These are phyloP conservation scores for Actenoides hombroni DNA, from an alignment of 2,113 vertebrate species.

Conservation along the genomic window DNA sequence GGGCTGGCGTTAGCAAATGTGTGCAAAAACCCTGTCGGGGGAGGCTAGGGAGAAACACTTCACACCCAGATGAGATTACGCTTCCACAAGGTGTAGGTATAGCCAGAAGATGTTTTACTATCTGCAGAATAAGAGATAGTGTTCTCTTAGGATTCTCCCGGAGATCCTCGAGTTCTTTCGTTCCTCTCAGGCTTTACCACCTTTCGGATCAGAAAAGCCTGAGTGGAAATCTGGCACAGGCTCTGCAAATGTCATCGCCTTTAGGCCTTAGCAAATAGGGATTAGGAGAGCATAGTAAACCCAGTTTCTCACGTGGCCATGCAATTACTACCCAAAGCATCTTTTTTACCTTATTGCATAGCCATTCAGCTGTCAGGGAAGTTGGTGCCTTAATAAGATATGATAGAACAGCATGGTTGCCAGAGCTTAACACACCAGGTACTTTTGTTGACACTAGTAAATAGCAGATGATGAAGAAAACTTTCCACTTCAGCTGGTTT, in stretches of 20 bases:
- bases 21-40: not conserved
- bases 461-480: not conserved
- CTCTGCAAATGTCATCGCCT: not conserved
- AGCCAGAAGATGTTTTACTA: not conserved
- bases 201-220: not conserved
- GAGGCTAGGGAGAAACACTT: not conserved
- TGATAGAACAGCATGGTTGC: not conserved
- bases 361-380: not conserved
- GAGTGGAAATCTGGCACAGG: not conserved
- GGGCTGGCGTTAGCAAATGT: not conserved
- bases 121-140: not conserved
- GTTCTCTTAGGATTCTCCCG: not conserved
- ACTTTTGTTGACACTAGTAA: not conserved
- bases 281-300: not conserved
- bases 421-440: not conserved
- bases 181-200: not conserved
- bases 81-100: not conserved
- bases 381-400: not conserved
- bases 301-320: not conserved
- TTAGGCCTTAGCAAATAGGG: not conserved
- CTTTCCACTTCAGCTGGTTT: not conserved
- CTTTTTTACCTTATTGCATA: not conserved
- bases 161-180: not conserved
- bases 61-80: rapidly evolving
- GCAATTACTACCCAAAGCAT: not conserved